Base-by-base conservation (phyloP, 2,888 invertebrate species). In the Lobophora halterata region DNA sequence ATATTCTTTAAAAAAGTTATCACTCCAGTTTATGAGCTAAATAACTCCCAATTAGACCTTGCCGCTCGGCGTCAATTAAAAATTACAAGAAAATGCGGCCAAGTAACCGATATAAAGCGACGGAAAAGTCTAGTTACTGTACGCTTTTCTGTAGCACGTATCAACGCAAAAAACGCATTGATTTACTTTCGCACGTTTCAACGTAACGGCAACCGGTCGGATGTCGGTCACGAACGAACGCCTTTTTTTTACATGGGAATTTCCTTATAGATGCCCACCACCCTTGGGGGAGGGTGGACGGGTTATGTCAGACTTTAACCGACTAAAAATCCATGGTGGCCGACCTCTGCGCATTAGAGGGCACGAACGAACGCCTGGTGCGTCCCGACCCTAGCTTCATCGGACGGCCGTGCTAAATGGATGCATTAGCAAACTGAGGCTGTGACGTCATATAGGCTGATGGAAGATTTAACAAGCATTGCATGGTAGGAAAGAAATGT, bases 381-480 rank as follows among this genome's bases (percentile, higher is more conserved):
- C 45, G 54, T 31, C 49, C 29, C 40, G 34, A 46, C 43, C 68
- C 55, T 62, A 62, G 61, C 46, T 51, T 47, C 41, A 34, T 11
- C 24, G 30, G 32, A 32, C 30, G 34, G 49, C 32, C 46, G 59
- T 55, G 55, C 49, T 72, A 65, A 74, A 72, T 68, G 65, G 58
- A 50, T 61, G 56, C 52, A 71, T 70, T 71, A 65, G 55, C 29
- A 53, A 51, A 44, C 35, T 38, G 39, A 24, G 17, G 26, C 40
- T 43, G 39, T 71, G 71, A 69, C 69, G 64, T 71, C 69, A 71
- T 45, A 33, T 13, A n/a, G 8, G 30, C 33, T 18, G 17, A 31
- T 29, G 26, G 34, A 37, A 34, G 43, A 35, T 38, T 27, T n/a
- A n/a, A n/a, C n/a, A n/a, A n/a, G n/a, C n/a, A n/a, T n/a, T n/a